Conservation (phyloP, 1,140 invertebrate genomes). For the Littorina saxatilis region DNA sequence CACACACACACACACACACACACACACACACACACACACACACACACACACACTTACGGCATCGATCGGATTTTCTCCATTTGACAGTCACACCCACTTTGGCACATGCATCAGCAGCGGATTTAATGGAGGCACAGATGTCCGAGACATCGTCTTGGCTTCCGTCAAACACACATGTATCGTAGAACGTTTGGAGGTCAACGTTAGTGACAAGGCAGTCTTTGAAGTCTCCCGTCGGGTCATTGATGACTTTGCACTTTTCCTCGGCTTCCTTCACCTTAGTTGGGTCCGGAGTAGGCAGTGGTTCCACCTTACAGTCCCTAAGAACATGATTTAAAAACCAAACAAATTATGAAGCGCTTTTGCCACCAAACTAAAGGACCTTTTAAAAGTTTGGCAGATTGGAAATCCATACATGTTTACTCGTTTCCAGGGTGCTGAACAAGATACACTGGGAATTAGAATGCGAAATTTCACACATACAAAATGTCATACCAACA, state of each 20-base stretch:
- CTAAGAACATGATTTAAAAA: too few relatives aligned
- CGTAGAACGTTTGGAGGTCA: background rate
- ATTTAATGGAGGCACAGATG: background rate
- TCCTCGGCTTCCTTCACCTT: background rate
- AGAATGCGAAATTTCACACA: too few relatives aligned
- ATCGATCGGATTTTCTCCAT: background rate
- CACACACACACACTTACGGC: conserved; percentile 28
- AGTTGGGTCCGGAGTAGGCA: background rate
- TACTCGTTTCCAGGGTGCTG: too few relatives aligned
- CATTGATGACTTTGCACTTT: conserved; percentile 1
- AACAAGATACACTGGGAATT: too few relatives aligned
- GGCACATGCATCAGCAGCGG: conserved; percentile 8
- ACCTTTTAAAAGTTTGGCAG: too few relatives aligned
- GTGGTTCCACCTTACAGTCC: background rate
- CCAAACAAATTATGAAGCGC: too few relatives aligned
- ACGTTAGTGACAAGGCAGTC: background rate
- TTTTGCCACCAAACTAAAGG: too few relatives aligned
- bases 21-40: too few relatives aligned
- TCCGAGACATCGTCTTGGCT: background rate
- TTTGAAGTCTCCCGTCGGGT: background rate
- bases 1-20: too few relatives aligned
- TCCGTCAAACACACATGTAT: conserved; percentile 21
- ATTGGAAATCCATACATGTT: too few relatives aligned
- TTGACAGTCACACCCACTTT: background rate
- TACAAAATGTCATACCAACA: too few relatives aligned